These are phyloP conservation scores for Drosophila subobscura DNA, from an alignment of 1,140 invertebrate species.

Conservation along the genomic window DNA sequence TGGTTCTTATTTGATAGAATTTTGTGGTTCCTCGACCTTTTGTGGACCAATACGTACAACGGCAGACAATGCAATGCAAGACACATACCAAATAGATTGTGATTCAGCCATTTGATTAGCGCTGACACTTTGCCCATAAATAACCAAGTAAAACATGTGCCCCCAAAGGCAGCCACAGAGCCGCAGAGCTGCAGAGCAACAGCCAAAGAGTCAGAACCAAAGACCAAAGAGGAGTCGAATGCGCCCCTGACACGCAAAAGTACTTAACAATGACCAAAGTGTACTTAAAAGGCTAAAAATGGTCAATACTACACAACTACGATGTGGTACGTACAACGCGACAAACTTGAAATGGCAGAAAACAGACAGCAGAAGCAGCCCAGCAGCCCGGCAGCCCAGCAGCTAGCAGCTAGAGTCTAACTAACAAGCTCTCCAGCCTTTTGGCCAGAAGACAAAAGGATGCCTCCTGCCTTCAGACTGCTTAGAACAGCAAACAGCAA, in stretches of 20 bases:
- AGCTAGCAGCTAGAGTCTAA: slow-evolving; percentile 4
- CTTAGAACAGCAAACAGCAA: slow-evolving; percentile 48
- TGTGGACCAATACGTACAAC: slow-evolving; percentile 12
- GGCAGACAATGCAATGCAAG: slow-evolving; percentile 24
- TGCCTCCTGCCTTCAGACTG: slow-evolving; percentile 42
- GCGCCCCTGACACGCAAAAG: slow-evolving; percentile 75
- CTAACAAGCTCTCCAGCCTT: slow-evolving; percentile 66
- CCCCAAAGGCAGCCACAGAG: slow-evolving; percentile 58
- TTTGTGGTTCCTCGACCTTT: slow-evolving; percentile 45
- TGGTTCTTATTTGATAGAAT: slow-evolving; percentile 17
- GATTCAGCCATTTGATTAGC: slow-evolving; percentile 81
- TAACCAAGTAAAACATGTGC: slow-evolving; percentile 80
- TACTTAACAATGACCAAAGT: slow-evolving; percentile 82
- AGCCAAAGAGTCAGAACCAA: neutral
- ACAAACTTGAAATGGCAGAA: slow-evolving; percentile 76
- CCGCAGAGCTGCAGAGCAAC: neutral
- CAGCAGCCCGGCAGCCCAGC: neutral
- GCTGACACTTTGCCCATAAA: slow-evolving; percentile 83
- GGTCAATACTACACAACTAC: slow-evolving; percentile 53
- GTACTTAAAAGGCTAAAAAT: slow-evolving; percentile 81
- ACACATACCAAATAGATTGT: slow-evolving; percentile 58
- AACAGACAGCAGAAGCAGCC: slow-evolving; percentile 42
- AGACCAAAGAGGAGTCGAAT: slow-evolving; percentile 34
- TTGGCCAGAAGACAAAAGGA: slow-evolving; percentile 65
- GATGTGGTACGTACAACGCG: slow-evolving; percentile 40